These are phyloP conservation scores for Drosophila pachea DNA, from an alignment of 1,140 invertebrate species.

Conservation along the genomic window DNA sequence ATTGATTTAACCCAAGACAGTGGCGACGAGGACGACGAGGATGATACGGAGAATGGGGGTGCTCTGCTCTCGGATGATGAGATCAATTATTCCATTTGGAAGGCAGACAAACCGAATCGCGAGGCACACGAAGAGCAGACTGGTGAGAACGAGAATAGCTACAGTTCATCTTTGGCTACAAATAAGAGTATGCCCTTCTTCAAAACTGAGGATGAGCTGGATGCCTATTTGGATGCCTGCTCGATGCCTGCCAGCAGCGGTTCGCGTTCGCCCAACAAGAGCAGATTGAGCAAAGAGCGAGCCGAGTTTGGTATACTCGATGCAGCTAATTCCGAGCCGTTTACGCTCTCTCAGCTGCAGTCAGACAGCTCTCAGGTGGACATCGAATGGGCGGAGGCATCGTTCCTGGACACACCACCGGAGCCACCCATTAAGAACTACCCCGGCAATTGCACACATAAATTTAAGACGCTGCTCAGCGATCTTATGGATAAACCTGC, in stretches of 20 bases:
- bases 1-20: conserved; percentile 58
- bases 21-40: conserved; percentile 16
- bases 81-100: conserved; percentile 77
- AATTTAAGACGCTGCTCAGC: conserved; percentile 53
- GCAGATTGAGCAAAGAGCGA: conserved; percentile 56
- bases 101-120: conserved; percentile 53
- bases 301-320: conserved; percentile 73
- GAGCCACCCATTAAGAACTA: conserved; percentile 41
- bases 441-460: conserved; percentile 40
- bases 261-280: conserved; percentile 53
- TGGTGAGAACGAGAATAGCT: not conserved
- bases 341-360: conserved; percentile 37
- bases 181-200: conserved; percentile 39
- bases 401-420: conserved; percentile 55
- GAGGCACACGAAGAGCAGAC: conserved; percentile 6
- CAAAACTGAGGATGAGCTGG: conserved; percentile 50
- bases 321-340: conserved; percentile 53
- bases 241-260: conserved; percentile 3
- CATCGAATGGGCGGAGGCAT: conserved; percentile 64
- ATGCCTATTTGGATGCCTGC: conserved; percentile 49
- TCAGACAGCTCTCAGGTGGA: conserved; percentile 11
- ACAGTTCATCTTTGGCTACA: conserved; percentile 16
- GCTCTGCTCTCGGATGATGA: conserved; percentile 73
- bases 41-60: conserved; percentile 35
- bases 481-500: not conserved